phyloP scores from a whole-genome alignment of 2,888 invertebrate genomes.

The Caradrina kadenii region DNA sequence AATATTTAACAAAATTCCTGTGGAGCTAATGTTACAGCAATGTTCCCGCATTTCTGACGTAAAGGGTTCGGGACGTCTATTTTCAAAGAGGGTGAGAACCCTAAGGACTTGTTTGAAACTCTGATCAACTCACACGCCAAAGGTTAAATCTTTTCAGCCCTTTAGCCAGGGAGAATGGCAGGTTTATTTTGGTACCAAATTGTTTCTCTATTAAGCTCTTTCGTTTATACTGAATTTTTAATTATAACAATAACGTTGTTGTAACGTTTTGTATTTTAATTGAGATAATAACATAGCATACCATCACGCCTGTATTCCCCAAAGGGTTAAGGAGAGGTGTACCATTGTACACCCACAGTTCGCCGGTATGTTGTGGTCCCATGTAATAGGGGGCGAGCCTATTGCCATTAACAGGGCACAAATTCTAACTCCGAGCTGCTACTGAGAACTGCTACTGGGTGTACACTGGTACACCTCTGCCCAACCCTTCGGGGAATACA shows the following conservation, averaged over 20 bases:
- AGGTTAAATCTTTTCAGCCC: conserved; percentile 22
- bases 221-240: neutral
- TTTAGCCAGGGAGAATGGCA: conserved; percentile 15
- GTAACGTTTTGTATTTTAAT: too few relatives aligned
- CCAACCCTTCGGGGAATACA: too few relatives aligned
- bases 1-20: conserved; percentile 4
- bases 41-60: conserved; percentile 7
- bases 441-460: too few relatives aligned
- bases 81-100: conserved; percentile 14
- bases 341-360: too few relatives aligned
- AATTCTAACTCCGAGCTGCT: too few relatives aligned
- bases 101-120: conserved; percentile 15
- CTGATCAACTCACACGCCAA: conserved; percentile 24
- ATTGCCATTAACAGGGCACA: too few relatives aligned
- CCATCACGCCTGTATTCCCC: too few relatives aligned
- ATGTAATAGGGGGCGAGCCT: too few relatives aligned
- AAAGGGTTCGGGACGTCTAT: conserved; percentile 12
- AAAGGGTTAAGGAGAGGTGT: too few relatives aligned
- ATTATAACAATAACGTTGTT: neutral
- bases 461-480: too few relatives aligned
- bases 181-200: conserved; percentile 42
- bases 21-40: conserved; percentile 5
- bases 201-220: neutral
- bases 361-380: too few relatives aligned
- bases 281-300: too few relatives aligned